These are phyloP conservation scores for Eledona agricola DNA, from an alignment of 2,888 invertebrate species.

Conservation along the genomic window DNA sequence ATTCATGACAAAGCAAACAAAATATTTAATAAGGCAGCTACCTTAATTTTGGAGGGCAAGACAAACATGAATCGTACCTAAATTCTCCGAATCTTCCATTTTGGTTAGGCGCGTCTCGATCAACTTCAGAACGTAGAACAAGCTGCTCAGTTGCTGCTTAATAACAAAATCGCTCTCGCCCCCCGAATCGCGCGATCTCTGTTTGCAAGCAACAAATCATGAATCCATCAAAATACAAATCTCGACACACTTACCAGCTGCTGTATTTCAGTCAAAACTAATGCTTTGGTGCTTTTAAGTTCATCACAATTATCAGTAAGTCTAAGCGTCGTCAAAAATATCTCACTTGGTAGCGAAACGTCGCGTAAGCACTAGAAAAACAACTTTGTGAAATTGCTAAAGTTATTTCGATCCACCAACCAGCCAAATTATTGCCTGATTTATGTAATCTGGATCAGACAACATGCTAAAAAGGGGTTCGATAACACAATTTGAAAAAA, in stretches of 20 bases:
- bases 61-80: constrained; percentile 36
- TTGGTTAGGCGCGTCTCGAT: constrained; percentile 68
- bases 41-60: too few species aligned
- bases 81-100: constrained; percentile 54
- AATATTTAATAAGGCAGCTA: too few species aligned
- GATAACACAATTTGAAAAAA: constrained; percentile 58
- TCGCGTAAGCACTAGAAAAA: constrained; percentile 78
- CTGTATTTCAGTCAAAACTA: constrained; percentile 83
- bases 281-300: constrained; percentile 79
- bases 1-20: constrained; percentile 6
- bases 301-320: constrained; percentile 84
- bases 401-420: too few species aligned
- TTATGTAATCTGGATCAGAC: constrained; percentile 91
- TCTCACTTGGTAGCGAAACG: constrained; percentile 78
- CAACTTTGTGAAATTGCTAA: constrained; percentile 2
- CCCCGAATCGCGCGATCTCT: constrained; percentile 85
- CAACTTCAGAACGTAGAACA: constrained; percentile 80
- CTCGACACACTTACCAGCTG: constrained; percentile 66
- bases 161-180: constrained; percentile 84
- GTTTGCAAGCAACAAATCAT: not conserved
- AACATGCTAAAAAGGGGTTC: constrained; percentile 74
- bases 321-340: constrained; percentile 84
- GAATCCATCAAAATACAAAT: not conserved
- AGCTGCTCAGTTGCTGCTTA: constrained; percentile 86
- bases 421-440: constrained; percentile 87